These are phyloP conservation scores for Pollenia angustigena DNA, from an alignment of 2,888 invertebrate genomes.

Conservation along the genomic window DNA sequence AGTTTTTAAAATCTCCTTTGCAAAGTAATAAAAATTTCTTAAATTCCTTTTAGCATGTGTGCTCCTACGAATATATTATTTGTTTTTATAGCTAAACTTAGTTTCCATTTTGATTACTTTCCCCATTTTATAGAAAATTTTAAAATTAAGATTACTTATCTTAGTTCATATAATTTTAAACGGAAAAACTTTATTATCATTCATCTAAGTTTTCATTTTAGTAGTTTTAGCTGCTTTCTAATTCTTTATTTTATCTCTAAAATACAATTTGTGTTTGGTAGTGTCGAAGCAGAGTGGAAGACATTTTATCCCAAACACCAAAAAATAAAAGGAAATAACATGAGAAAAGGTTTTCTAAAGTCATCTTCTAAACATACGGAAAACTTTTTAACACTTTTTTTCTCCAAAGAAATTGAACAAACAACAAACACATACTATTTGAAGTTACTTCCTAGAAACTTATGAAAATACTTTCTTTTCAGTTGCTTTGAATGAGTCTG, in stretches of 20 bases:
- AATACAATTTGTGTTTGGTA: constrained; percentile 37
- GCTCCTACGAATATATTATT: background rate
- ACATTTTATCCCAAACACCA: constrained; percentile 12
- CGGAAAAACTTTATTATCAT: constrained; percentile 42
- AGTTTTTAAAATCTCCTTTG: background rate
- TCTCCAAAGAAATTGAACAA: constrained; percentile 27
- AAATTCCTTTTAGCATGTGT: background rate
- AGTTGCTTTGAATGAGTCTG: constrained; percentile 14
- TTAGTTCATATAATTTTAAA: constrained; percentile 32
- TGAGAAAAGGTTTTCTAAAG: constrained; percentile 46
- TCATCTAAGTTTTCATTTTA: constrained; percentile 32
- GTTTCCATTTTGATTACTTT: constrained; percentile 8
- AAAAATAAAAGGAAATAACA: background rate
- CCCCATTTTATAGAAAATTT: constrained; percentile 10
- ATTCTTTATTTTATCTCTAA: background rate
- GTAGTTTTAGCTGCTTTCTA: background rate
- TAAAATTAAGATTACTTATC: constrained; percentile 33
- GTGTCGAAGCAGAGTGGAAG: constrained; percentile 18
- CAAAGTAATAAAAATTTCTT: constrained; percentile 15
- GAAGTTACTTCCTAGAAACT: constrained; percentile 59
- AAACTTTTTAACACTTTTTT: constrained; percentile 58
- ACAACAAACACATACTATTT: constrained; percentile 45
- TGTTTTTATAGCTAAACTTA: background rate
- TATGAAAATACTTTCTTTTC: constrained; percentile 53
- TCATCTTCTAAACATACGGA: constrained; percentile 52